Percentiles rank a stretch among this genome's conserved stretches.
phyloP scores from a whole-genome alignment of 2,113 vertebrate genomes.

The Conger conger region DNA sequence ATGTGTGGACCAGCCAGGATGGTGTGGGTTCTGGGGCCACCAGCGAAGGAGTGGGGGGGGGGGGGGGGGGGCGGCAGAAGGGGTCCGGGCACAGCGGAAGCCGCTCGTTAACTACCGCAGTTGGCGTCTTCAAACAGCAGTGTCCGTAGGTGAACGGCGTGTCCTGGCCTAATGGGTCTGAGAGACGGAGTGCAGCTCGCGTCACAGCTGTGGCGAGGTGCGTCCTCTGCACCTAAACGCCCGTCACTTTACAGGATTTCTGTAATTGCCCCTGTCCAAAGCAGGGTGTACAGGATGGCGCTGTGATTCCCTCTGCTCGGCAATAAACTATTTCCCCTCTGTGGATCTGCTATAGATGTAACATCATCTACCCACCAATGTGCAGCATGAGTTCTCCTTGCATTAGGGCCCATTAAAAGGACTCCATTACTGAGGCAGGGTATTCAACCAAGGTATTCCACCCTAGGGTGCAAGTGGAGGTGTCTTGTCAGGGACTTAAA shows the following conservation, averaged over 20 bases:
- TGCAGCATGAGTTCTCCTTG: background rate
- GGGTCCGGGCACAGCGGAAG: background rate
- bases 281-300: background rate
- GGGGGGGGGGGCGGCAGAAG: background rate
- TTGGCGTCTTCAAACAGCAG: conserved; percentile 3
- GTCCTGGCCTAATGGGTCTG: background rate
- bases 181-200: background rate
- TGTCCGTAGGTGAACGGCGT: conserved; percentile 4
- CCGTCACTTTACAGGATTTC: background rate
- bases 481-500: background rate
- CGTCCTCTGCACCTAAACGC: no score
- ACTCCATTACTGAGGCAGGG: background rate
- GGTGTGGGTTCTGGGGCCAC: background rate
- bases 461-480: background rate
- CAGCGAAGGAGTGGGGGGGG: no score
- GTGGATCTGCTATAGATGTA: background rate
- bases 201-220: background rate
- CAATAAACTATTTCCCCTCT: background rate
- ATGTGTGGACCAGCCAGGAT: background rate
- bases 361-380: background rate
- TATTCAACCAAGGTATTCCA: background rate
- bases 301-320: background rate
- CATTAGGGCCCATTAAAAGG: background rate
- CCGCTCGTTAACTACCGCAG: background rate
- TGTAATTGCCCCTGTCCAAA: background rate